Base-by-base conservation (phyloP, 2,797 vertebrate species). In the Pogonophryne albipinna region DNA sequence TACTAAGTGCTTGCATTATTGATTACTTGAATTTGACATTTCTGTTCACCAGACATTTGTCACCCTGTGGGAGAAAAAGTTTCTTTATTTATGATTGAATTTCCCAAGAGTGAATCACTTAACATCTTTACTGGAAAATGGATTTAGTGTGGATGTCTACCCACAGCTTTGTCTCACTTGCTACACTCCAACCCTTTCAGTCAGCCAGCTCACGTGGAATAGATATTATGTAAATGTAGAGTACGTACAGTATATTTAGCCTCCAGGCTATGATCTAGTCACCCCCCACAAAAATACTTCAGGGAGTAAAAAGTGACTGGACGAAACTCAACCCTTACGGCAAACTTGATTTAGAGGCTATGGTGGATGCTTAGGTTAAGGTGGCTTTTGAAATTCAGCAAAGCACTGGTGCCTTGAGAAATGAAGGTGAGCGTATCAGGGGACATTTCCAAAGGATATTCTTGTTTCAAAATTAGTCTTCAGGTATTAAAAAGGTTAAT, bases 11-110 rank as follows among this genome's bases (percentile, higher is more conserved):
- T 10, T 20, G 45, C 16, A 44, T 2, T 65, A 55, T 69, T 72
- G 49, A 31, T 62, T 60, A 57, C 31, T 19, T 15, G 10, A 55
- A 53, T 58, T 49, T 81, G 58, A 68, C 69, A 68, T 74, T 82
- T 66, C 65, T 27, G 13, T 49, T 58, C 12, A 23, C 1, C 0
- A 23, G 51, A 70, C 42, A 44, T 60, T 66, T 57, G 56, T 62
- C 45, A 65, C 13, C 5, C 64, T 60, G 50, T 56, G 15, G 19
- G 38, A 58, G 56, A 52, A 46, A 38, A 68, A 23, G 41, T 23
- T 53, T 47, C 11, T 61, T 46, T 44, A 20, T 65, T 66, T 41
- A 51, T 62, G 46, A 46, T 34, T 16, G 1, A 74, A 38, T 17
- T 62, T 64, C 23, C 3, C 6, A 14, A 73, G 65, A 69, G 41